Base-by-base conservation (phyloP, 2,888 invertebrate genomes). In the Smittia aterrima region DNA sequence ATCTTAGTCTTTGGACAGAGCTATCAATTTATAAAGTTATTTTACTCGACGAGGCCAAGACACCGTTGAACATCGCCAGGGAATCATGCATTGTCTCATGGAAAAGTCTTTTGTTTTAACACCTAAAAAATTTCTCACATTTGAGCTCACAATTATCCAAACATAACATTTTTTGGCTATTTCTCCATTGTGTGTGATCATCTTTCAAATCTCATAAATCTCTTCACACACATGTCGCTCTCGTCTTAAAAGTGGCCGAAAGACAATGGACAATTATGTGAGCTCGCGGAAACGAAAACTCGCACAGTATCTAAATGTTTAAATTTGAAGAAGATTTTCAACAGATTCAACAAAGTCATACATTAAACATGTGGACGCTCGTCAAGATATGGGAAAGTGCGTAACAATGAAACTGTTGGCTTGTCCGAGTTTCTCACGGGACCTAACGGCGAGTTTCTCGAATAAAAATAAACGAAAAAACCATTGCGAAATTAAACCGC, bases 181-280 rank as follows among this genome's bases (percentile, higher is more conserved):
- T 9, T 58, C 18, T n/a, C 47, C 47, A 22, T 58, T 58, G 58
- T 58, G 47, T 47, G 47, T n/a, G 47, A 47, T 47, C 13, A 47
- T 32, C 32, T 32, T 16, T n/a, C 47, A 58, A 58, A 20, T 22
- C n/a, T 22, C 58, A 58, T 58, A 58, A 58, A 58, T 58, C 58
- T 58, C 58, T 58, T 58, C 58, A 58, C 58, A 58, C 58, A 58
- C 58, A 58, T 58, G 58, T 58, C 22, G 22, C 22, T 58, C 22
- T 58, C 18, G 22, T 6, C 58, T 20, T 22, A 4, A 58, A 47
- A n/a, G 47, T 47, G 16, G 47, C n/a, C n/a, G 11, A 11, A 58
- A 58, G n/a, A 58, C 58, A 58, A 58, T 58, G 58, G 58, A 58
- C 58, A 58, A 58, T 58, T 7, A 58, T 20, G 9, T 58, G 18